These are phyloP conservation scores for Acinonyx jubatus DNA, from an alignment of 2,113 vertebrate species.

Conservation along the genomic window DNA sequence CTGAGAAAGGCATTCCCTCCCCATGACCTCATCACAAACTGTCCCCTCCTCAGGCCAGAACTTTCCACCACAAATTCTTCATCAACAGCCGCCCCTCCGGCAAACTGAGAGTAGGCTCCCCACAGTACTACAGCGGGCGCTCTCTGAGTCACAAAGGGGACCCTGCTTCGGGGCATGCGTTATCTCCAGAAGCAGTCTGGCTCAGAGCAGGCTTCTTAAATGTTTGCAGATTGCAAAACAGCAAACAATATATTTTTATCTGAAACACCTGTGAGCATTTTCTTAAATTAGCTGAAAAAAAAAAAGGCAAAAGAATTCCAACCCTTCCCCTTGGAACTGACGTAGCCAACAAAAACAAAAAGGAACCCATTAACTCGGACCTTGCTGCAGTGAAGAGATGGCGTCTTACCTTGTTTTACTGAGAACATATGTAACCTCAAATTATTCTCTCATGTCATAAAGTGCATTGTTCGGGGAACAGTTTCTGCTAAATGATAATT, in stretches of 20 bases:
- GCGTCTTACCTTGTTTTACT: neutral
- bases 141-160: neutral
- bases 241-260: neutral
- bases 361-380: neutral
- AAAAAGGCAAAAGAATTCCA: neutral
- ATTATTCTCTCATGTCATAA: neutral
- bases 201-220: neutral
- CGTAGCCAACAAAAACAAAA: neutral
- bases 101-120: neutral
- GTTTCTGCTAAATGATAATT: neutral
- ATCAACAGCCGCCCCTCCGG: neutral
- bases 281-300: neutral
- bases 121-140: neutral
- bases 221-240: neutral
- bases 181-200: neutral
- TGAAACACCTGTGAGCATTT: neutral
- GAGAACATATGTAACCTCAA: neutral
- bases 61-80: neutral
- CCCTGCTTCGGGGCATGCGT: neutral
- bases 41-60: neutral
- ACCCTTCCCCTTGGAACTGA: neutral
- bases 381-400: neutral
- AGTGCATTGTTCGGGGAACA: neutral
- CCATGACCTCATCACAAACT: slow-evolving; percentile 43
- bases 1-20: slow-evolving; percentile 2